A percentile compares a stretch with the other conserved stretches of the same genome.
These are phyloP conservation scores for Fissipunctia ypsillon DNA, from an alignment of 2,888 invertebrate genomes.

Conservation along the genomic window DNA sequence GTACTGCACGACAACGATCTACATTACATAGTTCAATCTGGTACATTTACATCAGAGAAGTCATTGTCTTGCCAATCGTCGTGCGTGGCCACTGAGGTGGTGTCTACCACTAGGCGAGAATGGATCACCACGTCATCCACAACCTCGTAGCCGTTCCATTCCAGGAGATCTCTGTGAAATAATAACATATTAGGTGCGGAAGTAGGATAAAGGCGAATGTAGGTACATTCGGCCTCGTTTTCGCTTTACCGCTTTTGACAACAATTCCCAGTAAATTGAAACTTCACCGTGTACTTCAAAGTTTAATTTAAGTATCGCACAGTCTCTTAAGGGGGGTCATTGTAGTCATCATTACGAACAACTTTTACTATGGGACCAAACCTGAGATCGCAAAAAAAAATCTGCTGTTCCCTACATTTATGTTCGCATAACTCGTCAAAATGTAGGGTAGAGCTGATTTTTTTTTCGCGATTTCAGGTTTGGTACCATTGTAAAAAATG, in stretches of 20 bases:
- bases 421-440: too few relatives aligned
- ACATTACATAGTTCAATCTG: constrained; percentile 46
- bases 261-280: not conserved
- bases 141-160: constrained; percentile 87
- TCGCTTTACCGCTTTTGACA: not conserved
- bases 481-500: too few relatives aligned
- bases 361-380: too few relatives aligned
- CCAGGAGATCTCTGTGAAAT: constrained; percentile 81
- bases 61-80: constrained; percentile 80
- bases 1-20: constrained; percentile 19
- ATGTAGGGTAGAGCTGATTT: too few relatives aligned
- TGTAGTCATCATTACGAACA: too few relatives aligned
- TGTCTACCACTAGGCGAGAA: constrained; percentile 75
- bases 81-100: constrained; percentile 68
- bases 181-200: not conserved
- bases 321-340: too few relatives aligned
- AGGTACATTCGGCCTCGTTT: not conserved
- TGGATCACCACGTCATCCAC: constrained; percentile 78
- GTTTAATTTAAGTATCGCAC: too few relatives aligned
- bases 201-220: not conserved
- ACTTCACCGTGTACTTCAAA: too few relatives aligned
- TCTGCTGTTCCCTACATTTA: too few relatives aligned
- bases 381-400: too few relatives aligned
- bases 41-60: constrained; percentile 80
- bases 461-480: too few relatives aligned